These are phyloP conservation scores for Macrocentrus cingulum DNA, from an alignment of 1,140 invertebrate genomes.

Conservation along the genomic window DNA sequence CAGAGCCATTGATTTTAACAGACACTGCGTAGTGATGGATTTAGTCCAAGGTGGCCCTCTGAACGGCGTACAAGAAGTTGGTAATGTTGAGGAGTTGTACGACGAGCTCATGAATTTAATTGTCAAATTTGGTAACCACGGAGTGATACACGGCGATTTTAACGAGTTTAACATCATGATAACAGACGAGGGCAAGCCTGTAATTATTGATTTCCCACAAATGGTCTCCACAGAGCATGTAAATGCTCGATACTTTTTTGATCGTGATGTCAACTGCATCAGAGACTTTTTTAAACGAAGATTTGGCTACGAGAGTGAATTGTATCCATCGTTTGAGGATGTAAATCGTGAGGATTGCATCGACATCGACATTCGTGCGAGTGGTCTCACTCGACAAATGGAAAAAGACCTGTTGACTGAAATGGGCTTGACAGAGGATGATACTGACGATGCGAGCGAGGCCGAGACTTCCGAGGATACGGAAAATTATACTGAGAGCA, in stretches of 20 bases:
- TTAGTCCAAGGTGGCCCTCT: constrained; percentile 77
- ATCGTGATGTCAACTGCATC: constrained; percentile 93
- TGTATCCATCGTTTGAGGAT: constrained; percentile 84
- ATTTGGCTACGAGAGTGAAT: constrained; percentile 89
- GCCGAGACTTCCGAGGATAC: constrained; percentile 29
- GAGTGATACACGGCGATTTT: constrained; percentile 98
- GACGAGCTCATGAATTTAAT: constrained; percentile 96
- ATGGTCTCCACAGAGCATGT: constrained; percentile 94
- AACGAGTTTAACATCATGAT: constrained; percentile 99
- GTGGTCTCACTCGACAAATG: constrained; percentile 86
- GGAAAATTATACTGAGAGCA: background rate
- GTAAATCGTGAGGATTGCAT: constrained; percentile 76
- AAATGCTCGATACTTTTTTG: constrained; percentile 94
- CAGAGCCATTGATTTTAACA: constrained; percentile 90
- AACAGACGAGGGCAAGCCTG: constrained; percentile 75
- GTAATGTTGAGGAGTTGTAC: constrained; percentile 80
- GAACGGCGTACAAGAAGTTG: constrained; percentile 80
- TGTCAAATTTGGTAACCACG: constrained; percentile 85
- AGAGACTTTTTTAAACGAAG: constrained; percentile 88
- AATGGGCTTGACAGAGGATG: constrained; percentile 51
- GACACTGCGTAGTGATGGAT: constrained; percentile 98
- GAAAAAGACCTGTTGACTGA: constrained; percentile 70
- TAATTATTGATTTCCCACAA: constrained; percentile 98
- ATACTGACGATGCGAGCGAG: constrained; percentile 43
- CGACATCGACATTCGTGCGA: constrained; percentile 88